A percentile compares a stretch with the other conserved stretches of the same genome.
Conservation (phyloP, 2,113 vertebrate species). For the Antechinus stuartii region DNA sequence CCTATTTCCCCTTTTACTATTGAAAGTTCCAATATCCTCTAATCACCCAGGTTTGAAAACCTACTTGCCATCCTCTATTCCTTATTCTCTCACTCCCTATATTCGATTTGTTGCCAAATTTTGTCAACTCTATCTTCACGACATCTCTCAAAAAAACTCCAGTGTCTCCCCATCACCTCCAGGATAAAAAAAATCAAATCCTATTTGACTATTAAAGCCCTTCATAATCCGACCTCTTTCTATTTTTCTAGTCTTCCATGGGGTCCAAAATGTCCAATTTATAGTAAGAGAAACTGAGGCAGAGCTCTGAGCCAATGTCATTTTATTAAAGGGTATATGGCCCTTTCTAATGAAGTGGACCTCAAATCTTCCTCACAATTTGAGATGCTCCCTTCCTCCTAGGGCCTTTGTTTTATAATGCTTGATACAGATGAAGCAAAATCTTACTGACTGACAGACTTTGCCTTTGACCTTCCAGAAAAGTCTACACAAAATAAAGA, state of each 20-base stretch:
- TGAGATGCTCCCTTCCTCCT: background rate
- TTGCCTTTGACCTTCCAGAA: background rate
- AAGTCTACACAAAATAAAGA: background rate
- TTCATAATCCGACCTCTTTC: background rate
- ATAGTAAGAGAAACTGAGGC: background rate
- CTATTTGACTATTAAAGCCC: background rate
- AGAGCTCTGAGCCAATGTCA: background rate
- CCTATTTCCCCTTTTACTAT: background rate
- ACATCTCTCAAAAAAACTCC: background rate
- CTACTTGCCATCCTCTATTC: background rate
- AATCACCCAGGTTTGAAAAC: background rate
- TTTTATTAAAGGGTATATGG: background rate
- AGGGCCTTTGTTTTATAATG: background rate
- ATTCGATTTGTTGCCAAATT: too few relatives aligned
- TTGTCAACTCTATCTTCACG: background rate
- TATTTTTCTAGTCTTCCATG: background rate
- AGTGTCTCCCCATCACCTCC: background rate
- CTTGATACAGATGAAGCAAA: background rate
- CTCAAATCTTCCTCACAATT: background rate
- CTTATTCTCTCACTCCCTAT: too few relatives aligned
- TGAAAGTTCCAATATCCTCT: background rate
- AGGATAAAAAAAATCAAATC: background rate
- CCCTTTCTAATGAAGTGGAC: background rate
- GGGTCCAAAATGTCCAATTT: background rate
- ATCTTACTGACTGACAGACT: background rate